Evolutionary conservation across 1,140 invertebrate species (phyloP), one percentile per base, ranked within the genome.

Genomic region (Tetragnatha versicolor): DNA sequence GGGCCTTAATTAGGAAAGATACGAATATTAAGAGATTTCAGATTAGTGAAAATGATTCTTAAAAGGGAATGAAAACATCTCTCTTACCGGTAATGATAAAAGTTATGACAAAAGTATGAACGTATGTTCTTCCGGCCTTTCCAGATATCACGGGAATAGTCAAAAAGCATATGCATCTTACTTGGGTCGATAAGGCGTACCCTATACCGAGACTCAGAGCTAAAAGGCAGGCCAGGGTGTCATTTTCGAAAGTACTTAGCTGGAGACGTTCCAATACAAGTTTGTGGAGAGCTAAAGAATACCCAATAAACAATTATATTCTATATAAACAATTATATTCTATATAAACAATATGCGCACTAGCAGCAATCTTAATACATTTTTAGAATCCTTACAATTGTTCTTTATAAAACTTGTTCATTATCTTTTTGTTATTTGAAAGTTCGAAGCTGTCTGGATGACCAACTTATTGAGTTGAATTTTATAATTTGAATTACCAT

Each of bases 101-200:
- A 20, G 65, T 53, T 25, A 79, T 60, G 25, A 79, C 25, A n/a
- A 65, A 79, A 2, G 77, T 70, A 42, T 35, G 47, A 17, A 69
- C 27, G n/a, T 69, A 79, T 3, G 65, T 53, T 12, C 77, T 10
- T 3, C 77, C 77, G 6, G 65, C 29, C 17, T 60, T 69, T 3
- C 77, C 77, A 9, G 31, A 69, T 25, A 69, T n/a, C 3, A 10
- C 25, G 3, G 77, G 65, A 4, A 79, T 39, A 2, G 77, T 69
- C 22, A 79, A 29, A 12, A 33, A 60, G 31, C 65, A 70, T 3
- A 79, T 69, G 45, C 66, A 69, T 1, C 77, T 55, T 2, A 79
- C 45, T 33, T 79, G 65, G 1, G 53, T 69, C 0, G 76, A 79
- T 1, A 69, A 3, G 27, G 76, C 63, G 20, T 27, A 79, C 3